phyloP scores from a whole-genome alignment of 2,888 invertebrate genomes.

The Hypsopygia costalis region DNA sequence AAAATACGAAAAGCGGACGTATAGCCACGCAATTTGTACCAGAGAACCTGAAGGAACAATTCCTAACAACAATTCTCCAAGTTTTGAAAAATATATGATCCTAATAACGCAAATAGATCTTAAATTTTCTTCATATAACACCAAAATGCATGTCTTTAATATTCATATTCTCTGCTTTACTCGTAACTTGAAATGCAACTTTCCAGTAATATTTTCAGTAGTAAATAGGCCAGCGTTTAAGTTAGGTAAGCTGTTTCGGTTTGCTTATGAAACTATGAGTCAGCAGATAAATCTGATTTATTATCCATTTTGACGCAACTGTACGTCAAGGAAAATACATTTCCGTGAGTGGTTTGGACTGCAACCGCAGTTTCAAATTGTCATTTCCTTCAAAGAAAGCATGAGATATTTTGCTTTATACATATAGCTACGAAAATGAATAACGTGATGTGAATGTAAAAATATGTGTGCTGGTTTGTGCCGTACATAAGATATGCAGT shows the following conservation, averaged over 20 bases:
- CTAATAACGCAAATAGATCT: no score
- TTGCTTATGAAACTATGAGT: constrained; percentile 8
- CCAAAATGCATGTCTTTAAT: constrained; percentile 3
- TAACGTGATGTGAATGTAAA: no score
- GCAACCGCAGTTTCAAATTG: constrained; percentile 6
- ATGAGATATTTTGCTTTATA: no score
- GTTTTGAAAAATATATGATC: no score
- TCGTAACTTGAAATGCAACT: constrained; percentile 1
- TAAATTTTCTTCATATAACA: background rate
- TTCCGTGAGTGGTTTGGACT: constrained; percentile 1
- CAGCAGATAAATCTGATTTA: constrained; percentile 9
- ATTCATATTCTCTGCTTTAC: no score
- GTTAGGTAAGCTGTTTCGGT: constrained; percentile 7
- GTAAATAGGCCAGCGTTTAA: constrained; percentile 4
- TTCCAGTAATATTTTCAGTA: constrained; percentile 2
- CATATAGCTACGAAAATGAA: no score
- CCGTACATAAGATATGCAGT: no score
- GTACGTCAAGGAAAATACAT: constrained; percentile 7
- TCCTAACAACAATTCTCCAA: no score
- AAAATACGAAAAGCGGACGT: no score
- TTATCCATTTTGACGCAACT: constrained; percentile 4
- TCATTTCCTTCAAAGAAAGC: constrained; percentile 7
- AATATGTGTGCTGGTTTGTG: no score
- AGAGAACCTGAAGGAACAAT: no score
- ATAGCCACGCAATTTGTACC: no score